phyloP scores from a whole-genome alignment of 2,888 invertebrate species.

The Crepidodera aurea region DNA sequence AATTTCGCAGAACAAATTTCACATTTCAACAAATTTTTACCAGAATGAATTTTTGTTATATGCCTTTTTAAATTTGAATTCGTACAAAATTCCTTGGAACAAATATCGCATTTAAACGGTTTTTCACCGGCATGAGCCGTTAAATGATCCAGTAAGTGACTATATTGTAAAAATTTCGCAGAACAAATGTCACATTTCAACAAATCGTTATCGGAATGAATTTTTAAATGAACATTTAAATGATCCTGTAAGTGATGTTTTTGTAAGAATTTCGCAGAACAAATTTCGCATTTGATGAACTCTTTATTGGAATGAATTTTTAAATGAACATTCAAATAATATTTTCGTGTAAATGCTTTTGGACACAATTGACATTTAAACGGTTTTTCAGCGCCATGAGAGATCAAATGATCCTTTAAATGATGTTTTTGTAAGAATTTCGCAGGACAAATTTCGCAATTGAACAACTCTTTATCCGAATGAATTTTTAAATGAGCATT shows the following conservation, averaged over 20 bases:
- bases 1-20: not conserved
- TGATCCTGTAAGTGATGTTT: not conserved
- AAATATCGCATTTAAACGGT: not conserved
- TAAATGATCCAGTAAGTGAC: not conserved
- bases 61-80: not conserved
- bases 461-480: not conserved
- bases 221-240: not conserved
- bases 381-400: not conserved
- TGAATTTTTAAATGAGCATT: not conserved
- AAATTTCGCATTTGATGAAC: not conserved
- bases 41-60: not conserved
- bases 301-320: not conserved
- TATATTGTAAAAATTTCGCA: not conserved
- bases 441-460: not conserved
- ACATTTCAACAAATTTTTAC: not conserved
- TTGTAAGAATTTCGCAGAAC: not conserved
- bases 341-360: not conserved
- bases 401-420: not conserved
- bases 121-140: not conserved
- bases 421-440: not conserved
- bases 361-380: not conserved
- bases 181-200: not conserved
- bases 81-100: not conserved
- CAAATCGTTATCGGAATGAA: not conserved
- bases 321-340: not conserved